Base-by-base conservation (phyloP, 1,140 invertebrate species). In the Bombyx mori region DNA sequence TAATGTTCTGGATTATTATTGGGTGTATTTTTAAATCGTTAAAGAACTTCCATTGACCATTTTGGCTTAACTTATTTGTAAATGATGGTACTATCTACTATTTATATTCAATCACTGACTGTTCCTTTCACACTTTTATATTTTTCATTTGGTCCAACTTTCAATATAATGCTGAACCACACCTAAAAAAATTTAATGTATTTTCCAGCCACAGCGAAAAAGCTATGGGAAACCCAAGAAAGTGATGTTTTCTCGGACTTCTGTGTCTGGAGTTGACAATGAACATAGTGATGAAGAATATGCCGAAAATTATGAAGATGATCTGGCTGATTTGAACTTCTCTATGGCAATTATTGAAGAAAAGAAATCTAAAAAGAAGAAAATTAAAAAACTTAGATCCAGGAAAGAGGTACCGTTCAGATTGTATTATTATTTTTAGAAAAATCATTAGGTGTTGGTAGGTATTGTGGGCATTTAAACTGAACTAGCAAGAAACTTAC, bases 201-300 rank as follows among this genome's bases (percentile, higher is more conserved):
- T 58, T 12, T 78, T 77, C 35, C 70, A 83, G 81, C 69, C 71
- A 45, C 65, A 55, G 6, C 65, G 79, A 44, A 86, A 79, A 66
- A 86, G 83, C 58, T 86, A 86, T 62, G 73, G 76, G 3, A 86
- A 84, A 62, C 42, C 77, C 8, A 86, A 83, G 56, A 86, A 79
- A 56, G 83, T 83, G 6, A 65, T 71, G 56, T 83, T 83, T 62
- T 52, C 53, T 4, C 69, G 77, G 44, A 63, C 61, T 22, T 63
- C 72, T 45, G 54, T 53, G 7, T 69, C 66, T 1, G 67, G 73
- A 54, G 73, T 68, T 63, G 72, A 79, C 18, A 62, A 53, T 9
- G 57, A 59, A 8, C 54, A 47, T 2, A 66, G 51, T 62, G 69
- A 65, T 48, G 10, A 44, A 8, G 26, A 35, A 2, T 5, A 35